Evolutionary conservation across 2,888 invertebrate genomes (phyloP), one percentile per base, ranked within the genome.

Genomic region (Adelphocoris suturalis): DNA sequence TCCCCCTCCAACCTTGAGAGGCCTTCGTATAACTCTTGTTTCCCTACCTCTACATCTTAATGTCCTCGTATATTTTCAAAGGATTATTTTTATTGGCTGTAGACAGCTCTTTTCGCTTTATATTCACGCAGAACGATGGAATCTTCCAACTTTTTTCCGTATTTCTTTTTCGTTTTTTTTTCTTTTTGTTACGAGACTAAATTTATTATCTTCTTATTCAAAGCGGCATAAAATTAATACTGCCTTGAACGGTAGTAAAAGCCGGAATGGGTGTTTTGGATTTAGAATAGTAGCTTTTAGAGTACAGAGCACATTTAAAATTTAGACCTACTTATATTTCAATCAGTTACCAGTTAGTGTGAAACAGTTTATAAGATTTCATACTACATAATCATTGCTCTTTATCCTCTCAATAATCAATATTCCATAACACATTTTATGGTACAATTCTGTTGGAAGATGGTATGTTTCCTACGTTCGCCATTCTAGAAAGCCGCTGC

Each of bases 41-140:
- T 89, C 90, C 91, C 91, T 90, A 48, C 89, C 82, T 90, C 84
- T 86, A 88, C 89, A 86, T 86, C 88, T 91, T 91, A 91, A 91
- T 91, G 91, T 86, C 90, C 89, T 84, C 89, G 91, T 91, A 91
- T 90, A 91, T 91, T 91, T 91, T 89, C 89, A 61, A 90, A 91
- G 91, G 91, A 91, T 91, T 91, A 91, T 91, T 91, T 91, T 91
- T 91, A 91, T 91, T 91, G 90, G 91, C 85, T 89, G 91, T 89
- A 87, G 90, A 91, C 91, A 91, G 89, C 78, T 88, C 78, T 88
- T 78, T 68, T 55, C 28, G 37, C 55, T 88, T 88, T 88, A 88
- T 88, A 88, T 88, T 88, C 78, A 88, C 88, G 88, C 48, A 78
- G 88, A 80, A 46, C 78, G 46, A 48, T 78, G 80, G 19, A 80